Evolutionary conservation across 2,888 invertebrate species (phyloP), one percentile per base, ranked within the genome.

Genomic region (Morpho helenor): DNA sequence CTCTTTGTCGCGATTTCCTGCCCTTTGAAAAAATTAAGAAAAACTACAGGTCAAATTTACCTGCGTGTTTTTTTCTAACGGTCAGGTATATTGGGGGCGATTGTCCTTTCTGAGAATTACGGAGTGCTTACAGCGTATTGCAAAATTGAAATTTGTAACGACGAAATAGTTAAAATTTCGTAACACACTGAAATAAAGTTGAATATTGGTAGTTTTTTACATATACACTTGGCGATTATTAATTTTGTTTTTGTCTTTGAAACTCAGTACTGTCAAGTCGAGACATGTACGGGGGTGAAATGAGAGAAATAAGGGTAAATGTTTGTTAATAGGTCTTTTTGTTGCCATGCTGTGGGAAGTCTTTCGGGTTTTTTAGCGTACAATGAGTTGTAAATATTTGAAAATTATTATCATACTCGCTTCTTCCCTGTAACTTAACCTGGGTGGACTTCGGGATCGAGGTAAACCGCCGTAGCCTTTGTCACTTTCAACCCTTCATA

Each of bases 1-100:
- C 31, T 58, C 64, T 80, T 86, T 87, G 87, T 86, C 79, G 76
- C 76, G 70, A 81, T 84, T 84, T 85, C 87, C 85, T 88, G 83
- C 72, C 71, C 68, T 71, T 73, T 70, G 67, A 73, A 79, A 77
- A 79, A 74, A 66, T 57, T 64, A 66, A 62, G 63, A 68, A 68
- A 73, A 74, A 72, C 74, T 75, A 74, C 75, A 80, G 84, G 80
- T 80, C 80, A 77, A 76, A 77, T 79, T 67, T 67, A 82, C 77
- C 73, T 75, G 70, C 59, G 65, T 48, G 53, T 74, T 76, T 80
- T 80, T 47, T 46, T 22, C 53, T 61, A 69, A 69, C 68, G 76
- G 79, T 77, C 79, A 81, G 79, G 70, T 71, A 77, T 69, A 65
- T 69, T 66, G 68, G 70, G 72, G 73, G 66, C 64, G 68, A 67